A percentile compares a stretch with the other conserved stretches of the same genome.
phyloP scores from a whole-genome alignment of 1,140 invertebrate species.

The Cyrtorhinus lividipennis region DNA sequence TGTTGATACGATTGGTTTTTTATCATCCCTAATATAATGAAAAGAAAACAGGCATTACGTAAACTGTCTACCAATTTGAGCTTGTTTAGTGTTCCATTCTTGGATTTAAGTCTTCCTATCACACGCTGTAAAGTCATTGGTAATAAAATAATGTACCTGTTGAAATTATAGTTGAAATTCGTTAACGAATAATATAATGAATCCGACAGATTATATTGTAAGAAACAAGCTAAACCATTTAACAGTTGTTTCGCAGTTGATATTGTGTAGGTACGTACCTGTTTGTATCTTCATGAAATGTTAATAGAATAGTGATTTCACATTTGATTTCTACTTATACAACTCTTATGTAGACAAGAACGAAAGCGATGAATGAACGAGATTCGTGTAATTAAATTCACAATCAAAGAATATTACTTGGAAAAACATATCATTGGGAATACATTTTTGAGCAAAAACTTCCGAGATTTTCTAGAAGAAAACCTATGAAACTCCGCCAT shows the following conservation, averaged over 20 bases:
- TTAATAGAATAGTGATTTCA: neutral
- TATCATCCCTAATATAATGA: too few relatives aligned
- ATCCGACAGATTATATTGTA: neutral
- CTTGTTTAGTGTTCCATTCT: too few relatives aligned
- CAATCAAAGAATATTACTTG: slow-evolving; percentile 3
- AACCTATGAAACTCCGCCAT: too few relatives aligned
- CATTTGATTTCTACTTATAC: neutral
- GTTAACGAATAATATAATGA: neutral
- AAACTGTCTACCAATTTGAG: too few relatives aligned
- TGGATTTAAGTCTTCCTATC: too few relatives aligned
- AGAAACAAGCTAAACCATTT: neutral
- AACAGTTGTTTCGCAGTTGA: neutral
- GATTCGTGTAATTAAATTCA: neutral
- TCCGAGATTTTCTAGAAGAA: neutral
- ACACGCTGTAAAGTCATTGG: too few relatives aligned
- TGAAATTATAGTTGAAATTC: neutral
- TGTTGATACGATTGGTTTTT: too few relatives aligned
- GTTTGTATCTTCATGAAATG: too few relatives aligned
- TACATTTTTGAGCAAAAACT: neutral
- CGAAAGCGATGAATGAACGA: neutral
- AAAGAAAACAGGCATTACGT: too few relatives aligned
- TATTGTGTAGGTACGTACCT: neutral
- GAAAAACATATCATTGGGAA: slow-evolving; percentile 7
- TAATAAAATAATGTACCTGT: too few relatives aligned
- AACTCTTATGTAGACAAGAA: neutral